phyloP scores from a whole-genome alignment of 2,888 invertebrate genomes.

The Drosophila subquinaria region DNA sequence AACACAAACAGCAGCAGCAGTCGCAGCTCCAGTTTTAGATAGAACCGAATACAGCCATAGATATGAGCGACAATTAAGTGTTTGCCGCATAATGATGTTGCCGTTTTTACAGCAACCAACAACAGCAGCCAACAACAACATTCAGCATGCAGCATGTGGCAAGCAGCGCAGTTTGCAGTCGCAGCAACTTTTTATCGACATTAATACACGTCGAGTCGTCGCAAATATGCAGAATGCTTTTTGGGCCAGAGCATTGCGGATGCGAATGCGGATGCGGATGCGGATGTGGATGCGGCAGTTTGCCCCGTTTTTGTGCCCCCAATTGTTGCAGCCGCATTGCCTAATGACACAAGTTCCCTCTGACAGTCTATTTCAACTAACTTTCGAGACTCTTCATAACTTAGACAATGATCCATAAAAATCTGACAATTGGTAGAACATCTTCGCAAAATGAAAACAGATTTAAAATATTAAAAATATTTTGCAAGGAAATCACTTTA shows the following conservation, averaged over 20 bases:
- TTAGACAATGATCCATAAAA: constrained; percentile 13
- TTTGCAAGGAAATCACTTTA: neutral
- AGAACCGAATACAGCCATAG: constrained; percentile 53
- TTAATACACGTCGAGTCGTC: constrained; percentile 56
- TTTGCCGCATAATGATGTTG: constrained; percentile 80
- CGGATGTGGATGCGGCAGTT: constrained; percentile 32
- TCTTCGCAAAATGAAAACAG: neutral
- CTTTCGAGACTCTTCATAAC: constrained; percentile 13
- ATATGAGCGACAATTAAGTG: constrained; percentile 79
- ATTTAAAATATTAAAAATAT: neutral
- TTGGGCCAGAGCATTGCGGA: constrained; percentile 37
- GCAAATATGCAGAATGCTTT: constrained; percentile 60
- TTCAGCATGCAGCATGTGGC: constrained; percentile 38
- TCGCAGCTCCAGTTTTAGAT: constrained; percentile 13
- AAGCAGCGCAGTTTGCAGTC: constrained; percentile 32
- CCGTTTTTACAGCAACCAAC: constrained; percentile 63
- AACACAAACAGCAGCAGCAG: constrained; percentile 34
- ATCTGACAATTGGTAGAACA: neutral
- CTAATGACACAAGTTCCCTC: constrained; percentile 47
- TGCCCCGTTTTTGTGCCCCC: constrained; percentile 31
- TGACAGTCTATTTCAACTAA: constrained; percentile 31
- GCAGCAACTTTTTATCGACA: constrained; percentile 73
- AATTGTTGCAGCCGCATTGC: constrained; percentile 36
- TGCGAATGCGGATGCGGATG: neutral
- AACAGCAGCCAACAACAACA: constrained; percentile 22